A percentile compares a stretch with the other conserved stretches of the same genome.
phyloP scores from a whole-genome alignment of 2,888 invertebrate genomes.

The Perithous albicinctus region DNA sequence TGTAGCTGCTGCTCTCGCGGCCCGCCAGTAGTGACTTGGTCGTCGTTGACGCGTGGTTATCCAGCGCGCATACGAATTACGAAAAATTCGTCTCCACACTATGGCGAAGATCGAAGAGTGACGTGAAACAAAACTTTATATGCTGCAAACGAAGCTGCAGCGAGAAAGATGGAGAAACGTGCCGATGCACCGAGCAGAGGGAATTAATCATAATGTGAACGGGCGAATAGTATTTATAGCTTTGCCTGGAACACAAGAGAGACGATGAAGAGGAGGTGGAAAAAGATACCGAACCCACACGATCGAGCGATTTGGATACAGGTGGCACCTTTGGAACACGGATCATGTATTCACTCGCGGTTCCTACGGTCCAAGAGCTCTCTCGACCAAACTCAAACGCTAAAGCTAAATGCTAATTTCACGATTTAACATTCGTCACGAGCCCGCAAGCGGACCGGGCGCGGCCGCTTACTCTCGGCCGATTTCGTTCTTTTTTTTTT shows the following conservation, averaged over 20 bases:
- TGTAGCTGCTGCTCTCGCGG: conserved; percentile 17
- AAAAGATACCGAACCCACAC: conserved; percentile 53
- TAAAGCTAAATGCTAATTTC: conserved; percentile 72
- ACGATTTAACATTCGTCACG: conserved; percentile 74
- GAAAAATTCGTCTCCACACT: conserved; percentile 75
- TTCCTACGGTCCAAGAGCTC: conserved; percentile 31
- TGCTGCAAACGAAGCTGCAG: conserved; percentile 45
- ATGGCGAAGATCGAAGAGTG: conserved; percentile 48
- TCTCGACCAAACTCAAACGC: conserved; percentile 59
- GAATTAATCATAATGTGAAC: conserved; percentile 66
- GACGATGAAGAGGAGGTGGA: conserved; percentile 46
- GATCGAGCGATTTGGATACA: conserved; percentile 70
- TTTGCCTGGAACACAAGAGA: conserved; percentile 52
- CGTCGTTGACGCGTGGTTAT: conserved; percentile 66
- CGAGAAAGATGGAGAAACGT: conserved; percentile 42
- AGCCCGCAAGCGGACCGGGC: conserved; percentile 22
- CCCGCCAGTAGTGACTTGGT: conserved; percentile 25
- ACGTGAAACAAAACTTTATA: conserved; percentile 49
- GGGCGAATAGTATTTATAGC: conserved; percentile 62
- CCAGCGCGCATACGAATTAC: conserved; percentile 81
- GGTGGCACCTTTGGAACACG: conserved; percentile 67
- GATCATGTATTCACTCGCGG: conserved; percentile 69
- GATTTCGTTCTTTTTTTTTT: conserved; percentile 44
- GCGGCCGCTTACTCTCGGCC: conserved; percentile 57
- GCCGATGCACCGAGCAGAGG: conserved; percentile 54